These are phyloP conservation scores for Lomographa bimaculata DNA, from an alignment of 2,888 invertebrate genomes.

Conservation along the genomic window DNA sequence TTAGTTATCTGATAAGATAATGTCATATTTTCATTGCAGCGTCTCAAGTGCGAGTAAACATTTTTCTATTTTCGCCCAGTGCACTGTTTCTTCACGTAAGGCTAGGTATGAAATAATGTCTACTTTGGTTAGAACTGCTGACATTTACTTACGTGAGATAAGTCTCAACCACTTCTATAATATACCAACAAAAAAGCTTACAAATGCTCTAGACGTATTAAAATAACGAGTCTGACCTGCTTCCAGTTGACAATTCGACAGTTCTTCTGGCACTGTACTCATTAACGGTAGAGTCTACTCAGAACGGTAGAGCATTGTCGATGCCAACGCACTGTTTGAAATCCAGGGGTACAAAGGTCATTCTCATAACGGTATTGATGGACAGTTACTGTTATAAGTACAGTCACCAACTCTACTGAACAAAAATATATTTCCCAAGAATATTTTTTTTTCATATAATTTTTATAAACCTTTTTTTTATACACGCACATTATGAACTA, in stretches of 20 bases:
- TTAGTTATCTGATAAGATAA: too few species aligned
- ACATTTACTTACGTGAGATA: too few species aligned
- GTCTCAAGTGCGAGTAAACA: conserved; percentile 20
- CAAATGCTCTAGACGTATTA: too few species aligned
- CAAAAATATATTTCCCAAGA: too few species aligned
- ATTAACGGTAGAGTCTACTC: conserved; percentile 11
- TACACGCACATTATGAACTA: too few species aligned
- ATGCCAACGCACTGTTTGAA: conserved; percentile 42
- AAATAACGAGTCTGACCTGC: conserved; percentile 20
- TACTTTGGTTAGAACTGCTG: too few species aligned
- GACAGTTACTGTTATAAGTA: conserved; percentile 3
- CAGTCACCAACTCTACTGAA: background rate
- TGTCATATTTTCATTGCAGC: conserved; percentile 16
- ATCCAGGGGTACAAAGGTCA: conserved; percentile 23
- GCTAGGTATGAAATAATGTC: too few species aligned
- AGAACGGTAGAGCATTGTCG: conserved; percentile 48
- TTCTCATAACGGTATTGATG: conserved; percentile 5
- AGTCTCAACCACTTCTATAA: too few species aligned
- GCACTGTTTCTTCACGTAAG: too few species aligned
- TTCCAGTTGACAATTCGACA: conserved; percentile 18
- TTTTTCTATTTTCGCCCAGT: conserved; percentile 9
- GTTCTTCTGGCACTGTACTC: conserved; percentile 14
- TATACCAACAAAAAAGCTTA: too few species aligned
- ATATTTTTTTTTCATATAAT: too few species aligned
- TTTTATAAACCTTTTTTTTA: too few species aligned